phyloP scores from a whole-genome alignment of 2,113 vertebrate species.

The Hyperopisus bebe region DNA sequence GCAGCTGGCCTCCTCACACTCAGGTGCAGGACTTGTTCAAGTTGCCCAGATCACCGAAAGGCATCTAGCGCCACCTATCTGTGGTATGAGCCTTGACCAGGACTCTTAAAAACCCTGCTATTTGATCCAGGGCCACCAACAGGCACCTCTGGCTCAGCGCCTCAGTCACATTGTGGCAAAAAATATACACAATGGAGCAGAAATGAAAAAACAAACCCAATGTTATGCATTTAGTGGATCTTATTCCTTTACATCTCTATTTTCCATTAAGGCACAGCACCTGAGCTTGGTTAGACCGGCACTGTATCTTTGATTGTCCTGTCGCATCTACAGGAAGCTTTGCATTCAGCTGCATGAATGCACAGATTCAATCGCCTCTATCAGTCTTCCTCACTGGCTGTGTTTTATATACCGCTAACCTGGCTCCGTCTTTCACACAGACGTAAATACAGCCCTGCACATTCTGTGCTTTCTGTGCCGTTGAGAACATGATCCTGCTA shows the following conservation, averaged over 20 bases:
- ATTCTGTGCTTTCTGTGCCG: background rate
- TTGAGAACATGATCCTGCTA: background rate
- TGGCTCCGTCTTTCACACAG: background rate
- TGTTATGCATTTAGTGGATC: background rate
- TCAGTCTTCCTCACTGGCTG: background rate
- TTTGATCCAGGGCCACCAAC: background rate
- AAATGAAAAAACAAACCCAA: background rate
- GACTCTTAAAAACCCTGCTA: background rate
- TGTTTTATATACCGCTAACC: background rate
- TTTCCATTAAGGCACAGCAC: background rate
- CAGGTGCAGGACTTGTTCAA: background rate
- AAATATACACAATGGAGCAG: background rate
- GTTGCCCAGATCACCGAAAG: background rate
- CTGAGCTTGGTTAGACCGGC: background rate
- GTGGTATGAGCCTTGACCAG: background rate
- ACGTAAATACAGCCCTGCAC: background rate
- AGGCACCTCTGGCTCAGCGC: background rate
- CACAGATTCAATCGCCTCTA: background rate
- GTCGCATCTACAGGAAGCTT: background rate
- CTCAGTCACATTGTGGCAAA: background rate
- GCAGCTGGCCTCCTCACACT: background rate
- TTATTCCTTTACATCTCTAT: background rate
- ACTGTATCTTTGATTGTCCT: background rate
- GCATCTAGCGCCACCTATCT: background rate
- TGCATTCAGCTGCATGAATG: background rate